phyloP scores from a whole-genome alignment of 92 coral and sea anemone genomes.

The Paramuricea clavata region DNA sequence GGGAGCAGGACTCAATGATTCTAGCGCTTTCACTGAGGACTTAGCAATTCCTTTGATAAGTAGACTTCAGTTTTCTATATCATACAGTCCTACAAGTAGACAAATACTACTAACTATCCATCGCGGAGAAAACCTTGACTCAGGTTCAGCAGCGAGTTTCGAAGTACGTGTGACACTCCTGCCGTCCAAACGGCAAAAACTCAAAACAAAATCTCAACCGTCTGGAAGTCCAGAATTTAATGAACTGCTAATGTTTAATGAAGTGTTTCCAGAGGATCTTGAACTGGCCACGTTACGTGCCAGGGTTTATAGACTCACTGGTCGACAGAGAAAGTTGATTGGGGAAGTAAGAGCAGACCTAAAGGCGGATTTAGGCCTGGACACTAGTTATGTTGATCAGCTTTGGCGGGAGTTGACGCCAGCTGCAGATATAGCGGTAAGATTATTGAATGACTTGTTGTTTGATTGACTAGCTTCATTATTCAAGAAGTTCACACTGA shows the following conservation, averaged over 20 bases:
- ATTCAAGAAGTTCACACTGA: not conserved
- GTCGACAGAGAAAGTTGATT: conserved; percentile 3
- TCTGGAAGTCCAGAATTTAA: conserved; percentile 33
- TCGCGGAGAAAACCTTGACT: conserved; percentile 22
- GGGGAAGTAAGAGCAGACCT: conserved; percentile 23
- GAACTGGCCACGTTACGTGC: not conserved
- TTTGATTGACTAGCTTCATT: not conserved
- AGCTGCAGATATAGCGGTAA: conserved; percentile 21
- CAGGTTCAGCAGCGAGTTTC: not conserved
- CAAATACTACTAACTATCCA: conserved; percentile 3
- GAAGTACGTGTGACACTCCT: conserved; percentile 33
- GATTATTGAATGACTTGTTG: not conserved
- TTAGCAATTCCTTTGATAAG: not conserved
- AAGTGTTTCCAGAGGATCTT: conserved; percentile 24
- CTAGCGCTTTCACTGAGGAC: not conserved
- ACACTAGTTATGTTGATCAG: not conserved
- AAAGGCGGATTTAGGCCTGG: conserved; percentile 15
- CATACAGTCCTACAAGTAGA: not conserved
- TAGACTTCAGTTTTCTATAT: conserved; percentile 16
- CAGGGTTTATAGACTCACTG: conserved; percentile 19
- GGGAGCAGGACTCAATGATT: not conserved
- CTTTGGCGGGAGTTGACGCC: conserved; percentile 27
- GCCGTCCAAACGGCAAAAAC: conserved; percentile 17
- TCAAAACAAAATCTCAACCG: conserved; percentile 25
- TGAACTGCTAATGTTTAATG: conserved; percentile 20